Evolutionary conservation across 2,113 vertebrate species (phyloP).

Genomic region (Ursus arctos): DNA sequence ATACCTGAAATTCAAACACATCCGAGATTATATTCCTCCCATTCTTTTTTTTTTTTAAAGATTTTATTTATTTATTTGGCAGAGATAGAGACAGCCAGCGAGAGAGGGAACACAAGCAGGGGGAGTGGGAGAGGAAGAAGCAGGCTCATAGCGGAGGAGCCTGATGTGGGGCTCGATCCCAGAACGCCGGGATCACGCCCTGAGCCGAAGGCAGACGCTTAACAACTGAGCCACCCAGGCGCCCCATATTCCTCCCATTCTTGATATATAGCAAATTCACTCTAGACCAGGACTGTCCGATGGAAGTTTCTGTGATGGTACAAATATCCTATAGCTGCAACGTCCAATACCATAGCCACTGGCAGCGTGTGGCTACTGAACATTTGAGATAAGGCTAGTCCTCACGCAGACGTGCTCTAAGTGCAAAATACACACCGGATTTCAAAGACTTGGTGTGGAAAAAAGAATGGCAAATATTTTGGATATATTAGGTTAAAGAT

Average conservation of each 20-base stretch:
- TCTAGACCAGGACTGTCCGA: background rate
- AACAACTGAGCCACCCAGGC: no score
- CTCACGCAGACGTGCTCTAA: background rate
- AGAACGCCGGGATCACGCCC: no score
- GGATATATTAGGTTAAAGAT: background rate
- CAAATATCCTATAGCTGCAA: background rate
- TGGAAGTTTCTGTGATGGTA: background rate
- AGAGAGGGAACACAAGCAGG: no score
- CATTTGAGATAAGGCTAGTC: slow-evolving; percentile 1
- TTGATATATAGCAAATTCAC: slow-evolving; percentile 15
- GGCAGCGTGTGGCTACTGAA: background rate
- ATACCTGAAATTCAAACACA: slow-evolving; percentile 9
- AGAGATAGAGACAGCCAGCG: no score
- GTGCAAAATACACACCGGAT: slow-evolving; percentile 33
- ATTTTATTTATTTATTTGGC: no score
- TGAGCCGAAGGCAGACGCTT: no score
- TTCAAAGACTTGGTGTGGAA: slow-evolving; percentile 1
- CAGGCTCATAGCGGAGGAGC: no score
- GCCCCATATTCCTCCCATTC: background rate
- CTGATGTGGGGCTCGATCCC: no score
- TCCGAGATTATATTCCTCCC: background rate
- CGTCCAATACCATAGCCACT: background rate
- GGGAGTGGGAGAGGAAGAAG: no score
- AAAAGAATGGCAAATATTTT: slow-evolving; percentile 8
- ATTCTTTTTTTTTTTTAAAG: no score